Percentiles rank a stretch among this genome's conserved stretches.
Conservation (phyloP, 2,888 invertebrate species). For the Habrosyne pyritoides region DNA sequence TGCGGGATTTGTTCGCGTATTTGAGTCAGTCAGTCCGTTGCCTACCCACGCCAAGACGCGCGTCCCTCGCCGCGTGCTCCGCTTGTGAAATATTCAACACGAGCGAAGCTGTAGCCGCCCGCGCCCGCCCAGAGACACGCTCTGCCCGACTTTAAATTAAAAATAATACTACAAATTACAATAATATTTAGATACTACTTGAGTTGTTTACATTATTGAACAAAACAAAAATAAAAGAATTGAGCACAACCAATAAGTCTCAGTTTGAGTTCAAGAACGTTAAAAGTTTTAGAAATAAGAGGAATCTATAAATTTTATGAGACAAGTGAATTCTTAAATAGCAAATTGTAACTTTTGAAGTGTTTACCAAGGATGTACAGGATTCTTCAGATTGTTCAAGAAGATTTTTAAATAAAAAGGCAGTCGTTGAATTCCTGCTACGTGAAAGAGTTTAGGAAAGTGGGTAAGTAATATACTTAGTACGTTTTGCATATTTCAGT, state of each 20-base stretch:
- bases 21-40: conserved; percentile 58
- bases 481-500: conserved; percentile 17
- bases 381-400: conserved; percentile 21
- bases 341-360: conserved; percentile 35
- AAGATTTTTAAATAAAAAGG: conserved; percentile 44
- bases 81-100: conserved; percentile 24
- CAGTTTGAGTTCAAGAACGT: background rate
- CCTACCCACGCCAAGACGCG: conserved; percentile 47
- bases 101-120: conserved; percentile 24
- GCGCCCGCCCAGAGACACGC: conserved; percentile 49
- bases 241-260: conserved; percentile 13
- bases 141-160: conserved; percentile 26
- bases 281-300: background rate
- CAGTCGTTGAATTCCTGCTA: conserved; percentile 40
- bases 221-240: conserved; percentile 18
- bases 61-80: conserved; percentile 45
- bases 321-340: conserved; percentile 8
- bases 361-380: conserved; percentile 43
- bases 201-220: conserved; percentile 18
- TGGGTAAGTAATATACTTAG: conserved; percentile 74
- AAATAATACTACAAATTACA: conserved; percentile 24
- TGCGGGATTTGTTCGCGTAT: conserved; percentile 37
- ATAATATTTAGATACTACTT: conserved; percentile 17
- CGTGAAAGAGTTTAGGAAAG: conserved; percentile 59
- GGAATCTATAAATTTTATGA: background rate